Evolutionary conservation across 2,113 vertebrate genomes (phyloP).

Genomic region (Lipophrys pholis): DNA sequence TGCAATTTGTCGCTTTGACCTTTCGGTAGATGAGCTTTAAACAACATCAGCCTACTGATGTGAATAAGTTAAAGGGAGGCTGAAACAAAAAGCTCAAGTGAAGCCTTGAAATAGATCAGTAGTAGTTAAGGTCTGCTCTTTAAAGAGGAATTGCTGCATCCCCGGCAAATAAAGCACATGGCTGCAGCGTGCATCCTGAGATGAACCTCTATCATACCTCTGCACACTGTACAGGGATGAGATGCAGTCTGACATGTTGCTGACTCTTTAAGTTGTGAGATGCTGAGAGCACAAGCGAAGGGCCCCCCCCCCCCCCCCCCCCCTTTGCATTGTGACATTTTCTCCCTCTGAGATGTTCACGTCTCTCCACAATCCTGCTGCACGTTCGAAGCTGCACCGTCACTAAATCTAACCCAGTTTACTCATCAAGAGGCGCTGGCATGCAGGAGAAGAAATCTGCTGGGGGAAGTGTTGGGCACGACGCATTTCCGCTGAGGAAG

Average conservation of each 20-base stretch:
- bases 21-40: background rate
- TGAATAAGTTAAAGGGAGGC: background rate
- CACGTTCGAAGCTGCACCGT: constrained; percentile 27
- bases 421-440: constrained; percentile 20
- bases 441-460: background rate
- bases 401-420: constrained; percentile 38
- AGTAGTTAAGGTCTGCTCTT: background rate
- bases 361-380: constrained; percentile 2
- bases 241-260: constrained; percentile 33
- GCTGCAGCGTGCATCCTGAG: background rate
- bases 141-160: constrained; percentile 4
- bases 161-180: background rate
- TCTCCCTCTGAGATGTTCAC: constrained; percentile 11
- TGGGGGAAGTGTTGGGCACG: background rate
- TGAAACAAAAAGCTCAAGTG: constrained; percentile 2
- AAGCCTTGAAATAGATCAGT: constrained; percentile 17
- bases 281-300: background rate
- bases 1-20: background rate
- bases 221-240: background rate
- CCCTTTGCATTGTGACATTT: too few relatives aligned
- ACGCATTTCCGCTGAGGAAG: constrained; percentile 19
- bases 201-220: constrained; percentile 7
- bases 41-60: too few relatives aligned
- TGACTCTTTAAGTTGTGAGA: constrained; percentile 11
- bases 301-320: too few relatives aligned